phyloP scores from a whole-genome alignment of 2,797 vertebrate genomes.

The Pelodytes ibericus region DNA sequence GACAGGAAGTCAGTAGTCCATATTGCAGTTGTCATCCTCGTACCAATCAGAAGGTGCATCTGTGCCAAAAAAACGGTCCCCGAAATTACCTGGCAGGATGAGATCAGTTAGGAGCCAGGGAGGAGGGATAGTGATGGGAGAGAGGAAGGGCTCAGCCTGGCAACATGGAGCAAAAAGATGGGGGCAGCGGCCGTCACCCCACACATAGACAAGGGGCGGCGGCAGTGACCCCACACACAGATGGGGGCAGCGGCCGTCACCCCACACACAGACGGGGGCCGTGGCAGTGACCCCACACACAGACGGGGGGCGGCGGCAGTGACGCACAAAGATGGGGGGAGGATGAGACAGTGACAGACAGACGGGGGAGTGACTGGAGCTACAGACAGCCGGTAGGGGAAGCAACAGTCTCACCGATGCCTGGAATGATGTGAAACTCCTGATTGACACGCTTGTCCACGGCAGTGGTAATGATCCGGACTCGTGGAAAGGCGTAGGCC shows the following conservation, averaged over 20 bases:
- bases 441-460: conserved; percentile 92
- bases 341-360: neutral
- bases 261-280: neutral
- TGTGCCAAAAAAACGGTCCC: conserved; percentile 89
- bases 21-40: conserved; percentile 76
- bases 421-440: conserved; percentile 90
- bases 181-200: neutral
- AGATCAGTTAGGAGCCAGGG: neutral
- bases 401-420: conserved; percentile 81
- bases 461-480: conserved; percentile 88
- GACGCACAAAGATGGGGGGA: neutral
- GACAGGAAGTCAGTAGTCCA: conserved; percentile 73
- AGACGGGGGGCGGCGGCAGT: neutral
- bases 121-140: no score
- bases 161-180: no score
- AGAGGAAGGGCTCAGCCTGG: no score
- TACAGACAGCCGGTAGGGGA: no score
- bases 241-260: neutral
- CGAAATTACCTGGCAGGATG: conserved; percentile 83
- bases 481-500: conserved; percentile 88
- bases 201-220: neutral
- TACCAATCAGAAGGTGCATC: conserved; percentile 81
- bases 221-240: fast-evolving
- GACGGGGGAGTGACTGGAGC: neutral
- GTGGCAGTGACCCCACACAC: neutral